These are phyloP conservation scores for Scaptomyza graminum DNA, from an alignment of 1,140 invertebrate genomes.

Conservation along the genomic window DNA sequence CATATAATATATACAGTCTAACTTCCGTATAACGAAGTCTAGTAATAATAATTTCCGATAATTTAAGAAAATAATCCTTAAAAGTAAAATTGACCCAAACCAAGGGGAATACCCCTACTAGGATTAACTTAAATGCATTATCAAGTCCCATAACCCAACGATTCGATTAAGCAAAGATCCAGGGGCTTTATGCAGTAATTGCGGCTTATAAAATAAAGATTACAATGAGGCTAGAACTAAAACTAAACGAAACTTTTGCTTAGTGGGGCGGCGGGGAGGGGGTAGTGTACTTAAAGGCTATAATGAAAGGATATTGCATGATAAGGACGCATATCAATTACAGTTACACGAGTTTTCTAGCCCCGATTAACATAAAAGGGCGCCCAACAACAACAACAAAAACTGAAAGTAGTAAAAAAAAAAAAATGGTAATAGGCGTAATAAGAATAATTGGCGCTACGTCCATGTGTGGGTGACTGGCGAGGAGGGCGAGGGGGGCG, in stretches of 20 bases:
- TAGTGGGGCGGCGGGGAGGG: background rate
- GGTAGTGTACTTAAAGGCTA: conserved; percentile 4
- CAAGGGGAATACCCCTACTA: no score
- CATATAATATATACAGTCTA: no score
- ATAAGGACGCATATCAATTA: conserved; percentile 81
- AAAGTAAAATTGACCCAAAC: no score
- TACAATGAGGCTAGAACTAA: conserved; percentile 39
- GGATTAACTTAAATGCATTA: no score
- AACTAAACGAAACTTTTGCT: conserved; percentile 31
- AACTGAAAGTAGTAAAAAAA: conserved; percentile 72
- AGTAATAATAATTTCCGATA: no score
- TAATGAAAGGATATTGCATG: conserved; percentile 69
- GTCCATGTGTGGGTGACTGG: conserved; percentile 30
- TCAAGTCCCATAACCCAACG: no score
- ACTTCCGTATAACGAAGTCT: no score
- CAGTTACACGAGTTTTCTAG: conserved; percentile 73
- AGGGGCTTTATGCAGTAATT: conserved; percentile 18
- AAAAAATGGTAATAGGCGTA: conserved; percentile 71
- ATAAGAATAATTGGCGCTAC: conserved; percentile 78
- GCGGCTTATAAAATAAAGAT: conserved; percentile 20
- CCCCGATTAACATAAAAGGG: conserved; percentile 80
- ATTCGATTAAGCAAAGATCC: background rate
- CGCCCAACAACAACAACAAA: conserved; percentile 50
- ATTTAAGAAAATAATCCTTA: no score
- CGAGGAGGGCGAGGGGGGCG: background rate